These are phyloP conservation scores for Porites cylindrica DNA, from an alignment of 92 coral and sea anemone species.

Conservation along the genomic window DNA sequence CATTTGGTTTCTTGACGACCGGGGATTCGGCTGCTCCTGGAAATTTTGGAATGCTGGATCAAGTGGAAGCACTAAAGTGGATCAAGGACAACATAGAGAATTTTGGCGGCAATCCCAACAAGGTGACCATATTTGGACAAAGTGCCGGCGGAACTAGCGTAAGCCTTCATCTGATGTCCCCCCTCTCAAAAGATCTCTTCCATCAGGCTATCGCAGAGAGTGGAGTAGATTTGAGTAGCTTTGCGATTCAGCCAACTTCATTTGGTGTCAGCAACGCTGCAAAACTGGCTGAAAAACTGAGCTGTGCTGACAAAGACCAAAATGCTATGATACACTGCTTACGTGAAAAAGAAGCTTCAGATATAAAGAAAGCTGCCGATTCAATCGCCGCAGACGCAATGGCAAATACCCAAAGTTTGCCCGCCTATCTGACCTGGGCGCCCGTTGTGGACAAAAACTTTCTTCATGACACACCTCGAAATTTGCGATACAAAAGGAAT, in stretches of 20 bases:
- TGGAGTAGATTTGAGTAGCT: constrained; percentile 51
- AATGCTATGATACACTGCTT: constrained; percentile 28
- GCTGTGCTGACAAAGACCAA: constrained; percentile 31
- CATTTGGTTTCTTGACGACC: constrained; percentile 53
- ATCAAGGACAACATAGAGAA: constrained; percentile 61
- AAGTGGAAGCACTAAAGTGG: constrained; percentile 76
- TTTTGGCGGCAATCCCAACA: constrained; percentile 74
- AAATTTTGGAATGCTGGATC: constrained; percentile 80
- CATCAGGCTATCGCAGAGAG: constrained; percentile 47
- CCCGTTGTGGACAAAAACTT: constrained; percentile 53
- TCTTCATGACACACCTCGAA: constrained; percentile 8
- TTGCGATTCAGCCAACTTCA: constrained; percentile 29
- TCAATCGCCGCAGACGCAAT: constrained; percentile 1
- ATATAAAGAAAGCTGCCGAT: constrained; percentile 12
- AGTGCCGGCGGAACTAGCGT: constrained; percentile 86
- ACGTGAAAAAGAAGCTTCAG: constrained; percentile 18
- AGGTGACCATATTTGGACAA: constrained; percentile 80
- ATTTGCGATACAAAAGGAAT: no score
- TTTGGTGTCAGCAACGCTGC: constrained; percentile 36
- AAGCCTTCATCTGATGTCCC: constrained; percentile 69
- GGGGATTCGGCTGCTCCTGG: constrained; percentile 53
- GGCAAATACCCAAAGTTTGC: background rate
- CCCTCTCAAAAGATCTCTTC: constrained; percentile 73
- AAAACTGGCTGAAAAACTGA: constrained; percentile 28
- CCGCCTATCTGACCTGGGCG: constrained; percentile 32